A percentile compares a stretch with the other conserved stretches of the same genome.
Conservation (phyloP, 1,140 invertebrate species). For the Drosophila sulfurigaster region DNA sequence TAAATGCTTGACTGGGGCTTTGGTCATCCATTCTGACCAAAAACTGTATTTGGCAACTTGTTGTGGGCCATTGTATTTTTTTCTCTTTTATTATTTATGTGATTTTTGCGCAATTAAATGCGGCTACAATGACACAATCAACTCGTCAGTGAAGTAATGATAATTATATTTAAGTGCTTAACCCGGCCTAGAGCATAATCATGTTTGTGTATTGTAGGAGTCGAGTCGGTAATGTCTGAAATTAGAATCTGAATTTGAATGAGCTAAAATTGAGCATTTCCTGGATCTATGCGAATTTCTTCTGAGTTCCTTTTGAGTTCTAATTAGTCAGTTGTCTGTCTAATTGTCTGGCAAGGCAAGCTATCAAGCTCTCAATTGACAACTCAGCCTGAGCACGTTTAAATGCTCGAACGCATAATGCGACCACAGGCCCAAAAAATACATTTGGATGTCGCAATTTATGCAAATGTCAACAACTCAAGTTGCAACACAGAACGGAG, state of each 20-base stretch:
- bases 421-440: slow-evolving; percentile 31
- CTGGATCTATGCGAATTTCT: slow-evolving; percentile 25
- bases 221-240: not conserved
- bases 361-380: slow-evolving; percentile 30
- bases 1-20: slow-evolving; percentile 38
- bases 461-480: slow-evolving; percentile 64
- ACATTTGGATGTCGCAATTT: slow-evolving; percentile 65
- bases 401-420: not conserved
- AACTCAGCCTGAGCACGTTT: slow-evolving; percentile 32
- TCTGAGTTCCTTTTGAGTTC: slow-evolving; percentile 36
- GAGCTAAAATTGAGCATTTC: slow-evolving; percentile 39
- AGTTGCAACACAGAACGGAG: not conserved
- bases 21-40: slow-evolving; percentile 38
- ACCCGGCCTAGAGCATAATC: slow-evolving; percentile 1
- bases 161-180: slow-evolving; percentile 45
- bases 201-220: not conserved
- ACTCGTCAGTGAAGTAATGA: slow-evolving; percentile 41
- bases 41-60: slow-evolving; percentile 59
- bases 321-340: slow-evolving; percentile 25
- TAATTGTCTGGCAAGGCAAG: slow-evolving; percentile 37
- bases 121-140: slow-evolving; percentile 49
- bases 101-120: slow-evolving; percentile 49
- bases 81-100: slow-evolving; percentile 46
- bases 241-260: not conserved
- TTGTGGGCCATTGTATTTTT: slow-evolving; percentile 47